phyloP scores from a whole-genome alignment of 2,113 vertebrate species.

The Dipodomys stephensi region DNA sequence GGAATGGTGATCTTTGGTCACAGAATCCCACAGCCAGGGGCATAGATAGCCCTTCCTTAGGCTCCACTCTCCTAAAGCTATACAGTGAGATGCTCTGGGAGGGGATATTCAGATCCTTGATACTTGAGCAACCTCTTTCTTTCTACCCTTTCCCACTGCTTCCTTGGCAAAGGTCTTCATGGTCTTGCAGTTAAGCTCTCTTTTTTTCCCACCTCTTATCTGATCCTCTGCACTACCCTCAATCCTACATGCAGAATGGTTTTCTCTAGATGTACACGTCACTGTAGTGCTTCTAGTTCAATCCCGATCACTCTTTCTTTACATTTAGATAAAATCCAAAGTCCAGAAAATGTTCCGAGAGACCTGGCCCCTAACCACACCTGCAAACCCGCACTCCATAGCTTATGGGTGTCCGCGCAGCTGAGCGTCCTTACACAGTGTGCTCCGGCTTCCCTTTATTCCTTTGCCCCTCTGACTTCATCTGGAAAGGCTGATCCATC shows the following conservation, averaged over 20 bases:
- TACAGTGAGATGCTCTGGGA: not conserved
- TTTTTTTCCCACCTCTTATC: not conserved
- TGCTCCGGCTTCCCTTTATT: not conserved
- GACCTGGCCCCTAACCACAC: not conserved
- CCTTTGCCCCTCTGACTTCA: not conserved
- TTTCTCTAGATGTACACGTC: not conserved
- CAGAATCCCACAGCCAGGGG: not conserved
- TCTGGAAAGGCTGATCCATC: not conserved
- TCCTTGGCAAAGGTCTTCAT: not conserved
- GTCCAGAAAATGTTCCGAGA: not conserved
- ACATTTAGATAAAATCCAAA: not conserved
- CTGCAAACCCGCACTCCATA: not conserved
- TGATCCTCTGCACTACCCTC: not conserved
- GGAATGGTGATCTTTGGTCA: not conserved
- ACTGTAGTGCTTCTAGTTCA: not conserved
- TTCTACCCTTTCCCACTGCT: not conserved
- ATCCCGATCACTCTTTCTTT: not conserved
- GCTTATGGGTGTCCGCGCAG: too few relatives aligned
- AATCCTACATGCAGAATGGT: not conserved
- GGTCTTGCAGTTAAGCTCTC: not conserved
- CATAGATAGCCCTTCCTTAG: not conserved
- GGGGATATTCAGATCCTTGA: not conserved
- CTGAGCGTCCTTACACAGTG: accelerated
- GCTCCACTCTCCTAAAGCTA: not conserved
- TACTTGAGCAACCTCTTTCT: not conserved